Evolutionary conservation across 2,888 invertebrate species (phyloP), one percentile per base, ranked within the genome.

Genomic region (Acanthosepion lycidas): DNA sequence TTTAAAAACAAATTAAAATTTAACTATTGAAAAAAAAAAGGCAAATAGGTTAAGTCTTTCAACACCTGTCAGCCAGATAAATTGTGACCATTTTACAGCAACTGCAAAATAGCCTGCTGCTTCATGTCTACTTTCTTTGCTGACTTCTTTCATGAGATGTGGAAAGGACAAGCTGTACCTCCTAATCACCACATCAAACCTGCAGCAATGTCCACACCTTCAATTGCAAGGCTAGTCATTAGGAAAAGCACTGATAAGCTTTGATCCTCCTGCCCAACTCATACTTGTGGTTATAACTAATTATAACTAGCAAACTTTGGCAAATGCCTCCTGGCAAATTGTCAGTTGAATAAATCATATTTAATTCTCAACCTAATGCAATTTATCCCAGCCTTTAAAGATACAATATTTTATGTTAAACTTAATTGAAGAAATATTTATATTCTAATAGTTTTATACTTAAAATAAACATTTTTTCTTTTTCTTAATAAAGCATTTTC

Each of bases 211-310:
- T 78, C 78, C 28, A 78, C 78, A 78, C 78, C 28, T 78, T 78
- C n/a, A 78, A 78, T 78, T 78, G n/a, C 78, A 78, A 78, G 28
- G n/a, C 78, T 8, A 78, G 78, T n/a, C 28, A 78, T 78, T 78
- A 78, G 78, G 28, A 78, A 78, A 78, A n/a, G n/a, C n/a, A 78
- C n/a, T 78, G n/a, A 78, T 78, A 78, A 78, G 78, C 78, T 78
- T 78, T 78, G 78, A 78, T 78, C n/a, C 78, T 78, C 28, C 78
- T 78, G 6, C 28, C 78, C n/a, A 78, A n/a, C 28, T 78, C n/a
- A 78, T 78, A n/a, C 78, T n/a, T 78, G 78, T n/a, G 28, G 78
- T 78, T 78, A n/a, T 78, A 78, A 78, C n/a, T n/a, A 78, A 78
- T 78, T 78, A 78, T n/a, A n/a, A 78, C 78, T 78, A n/a, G 28